Conservation (phyloP, 2,797 vertebrate species). For the Ispidina picta region DNA sequence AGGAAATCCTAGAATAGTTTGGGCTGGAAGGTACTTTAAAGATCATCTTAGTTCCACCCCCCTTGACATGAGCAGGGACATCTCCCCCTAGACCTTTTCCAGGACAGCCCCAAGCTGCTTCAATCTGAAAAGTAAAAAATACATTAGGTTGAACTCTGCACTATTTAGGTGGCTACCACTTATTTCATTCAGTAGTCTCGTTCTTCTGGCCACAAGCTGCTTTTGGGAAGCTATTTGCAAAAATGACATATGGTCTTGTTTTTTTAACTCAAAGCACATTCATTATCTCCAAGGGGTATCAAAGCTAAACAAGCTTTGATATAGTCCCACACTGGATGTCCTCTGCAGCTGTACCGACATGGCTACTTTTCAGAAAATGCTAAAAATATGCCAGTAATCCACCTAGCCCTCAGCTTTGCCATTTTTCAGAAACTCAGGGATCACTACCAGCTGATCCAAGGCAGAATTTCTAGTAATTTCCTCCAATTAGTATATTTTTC, state of each 20-base stretch:
- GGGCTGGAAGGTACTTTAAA: background rate
- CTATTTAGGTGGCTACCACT: background rate
- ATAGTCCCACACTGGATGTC: background rate
- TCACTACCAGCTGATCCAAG: background rate
- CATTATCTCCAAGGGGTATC: background rate
- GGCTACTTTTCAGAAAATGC: slow-evolving; percentile 41
- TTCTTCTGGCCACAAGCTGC: background rate
- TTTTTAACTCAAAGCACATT: background rate
- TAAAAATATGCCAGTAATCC: background rate
- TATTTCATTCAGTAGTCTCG: background rate
- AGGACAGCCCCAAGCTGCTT: background rate
- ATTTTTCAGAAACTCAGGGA: background rate
- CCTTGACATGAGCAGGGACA: background rate
- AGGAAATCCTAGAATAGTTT: background rate
- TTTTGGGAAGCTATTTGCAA: background rate
- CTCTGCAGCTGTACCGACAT: background rate
- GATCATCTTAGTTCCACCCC: background rate
- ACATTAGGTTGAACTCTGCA: background rate
- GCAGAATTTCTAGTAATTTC: slow-evolving; percentile 34
- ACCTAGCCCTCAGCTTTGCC: background rate
- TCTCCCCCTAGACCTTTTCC: background rate
- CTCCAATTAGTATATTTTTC: slow-evolving; percentile 42
- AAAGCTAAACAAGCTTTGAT: background rate
- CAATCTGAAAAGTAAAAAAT: background rate
- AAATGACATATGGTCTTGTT: background rate